Evolutionary conservation across 64 coral and sea anemone species (phyloP).

Genomic region (Montipora efflorescens): DNA sequence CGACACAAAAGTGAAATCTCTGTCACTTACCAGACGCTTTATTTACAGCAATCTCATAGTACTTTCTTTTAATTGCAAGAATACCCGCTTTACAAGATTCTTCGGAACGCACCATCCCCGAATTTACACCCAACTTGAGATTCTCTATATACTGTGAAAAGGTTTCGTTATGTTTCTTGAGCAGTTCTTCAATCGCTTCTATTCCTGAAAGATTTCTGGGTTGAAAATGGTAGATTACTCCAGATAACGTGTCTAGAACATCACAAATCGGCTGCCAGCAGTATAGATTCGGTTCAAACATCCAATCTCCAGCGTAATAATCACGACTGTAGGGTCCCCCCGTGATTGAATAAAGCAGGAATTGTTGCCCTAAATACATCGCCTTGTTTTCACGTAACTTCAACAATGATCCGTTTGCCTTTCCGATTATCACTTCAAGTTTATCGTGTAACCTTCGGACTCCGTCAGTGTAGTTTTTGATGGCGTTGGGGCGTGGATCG

Average conservation of each 20-base stretch:
- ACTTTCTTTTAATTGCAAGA: neutral
- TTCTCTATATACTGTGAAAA: conserved; percentile 55
- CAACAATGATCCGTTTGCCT: conserved; percentile 34
- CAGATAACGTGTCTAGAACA: neutral
- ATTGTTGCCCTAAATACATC: conserved; percentile 39
- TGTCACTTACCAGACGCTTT: conserved; percentile 24
- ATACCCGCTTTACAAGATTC: conserved; percentile 23
- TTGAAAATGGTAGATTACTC: neutral
- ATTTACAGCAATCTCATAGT: conserved; percentile 2
- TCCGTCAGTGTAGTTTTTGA: conserved; percentile 65
- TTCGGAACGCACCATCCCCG: conserved; percentile 31
- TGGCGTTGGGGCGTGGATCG: conserved; percentile 50
- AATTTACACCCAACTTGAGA: conserved; percentile 17
- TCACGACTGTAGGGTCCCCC: conserved; percentile 43
- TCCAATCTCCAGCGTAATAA: conserved; percentile 75
- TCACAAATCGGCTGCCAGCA: conserved; percentile 45
- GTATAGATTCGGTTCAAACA: conserved; percentile 75
- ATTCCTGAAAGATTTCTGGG: neutral
- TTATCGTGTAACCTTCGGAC: conserved; percentile 3
- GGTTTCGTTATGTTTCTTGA: conserved; percentile 20
- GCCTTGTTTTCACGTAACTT: conserved; percentile 71
- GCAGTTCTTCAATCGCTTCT: conserved; percentile 7
- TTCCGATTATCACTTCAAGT: conserved; percentile 60
- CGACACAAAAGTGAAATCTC: neutral
- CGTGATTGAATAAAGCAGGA: conserved; percentile 33